Evolutionary conservation across 1,140 invertebrate genomes (phyloP).

Genomic region (Paramacrobiotus metropolitanus): DNA sequence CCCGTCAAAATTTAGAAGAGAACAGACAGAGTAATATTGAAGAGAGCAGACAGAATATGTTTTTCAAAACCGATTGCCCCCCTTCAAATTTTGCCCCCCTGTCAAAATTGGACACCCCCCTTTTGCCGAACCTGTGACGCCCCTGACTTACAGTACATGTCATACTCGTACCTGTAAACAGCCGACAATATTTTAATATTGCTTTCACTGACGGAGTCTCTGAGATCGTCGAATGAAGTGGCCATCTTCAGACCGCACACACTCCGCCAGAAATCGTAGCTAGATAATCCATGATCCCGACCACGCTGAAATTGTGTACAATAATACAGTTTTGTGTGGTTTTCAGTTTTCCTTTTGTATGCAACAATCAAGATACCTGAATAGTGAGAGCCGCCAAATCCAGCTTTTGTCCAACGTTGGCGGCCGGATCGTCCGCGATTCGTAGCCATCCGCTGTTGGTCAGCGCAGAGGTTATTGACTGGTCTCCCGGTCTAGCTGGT

Average conservation of each 20-base stretch:
- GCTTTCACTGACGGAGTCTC: constrained; percentile 26
- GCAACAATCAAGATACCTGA: too few species aligned
- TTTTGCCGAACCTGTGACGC: too few species aligned
- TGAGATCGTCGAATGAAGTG: constrained; percentile 41
- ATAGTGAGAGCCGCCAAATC: constrained; percentile 66
- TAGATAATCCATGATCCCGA: constrained; percentile 58
- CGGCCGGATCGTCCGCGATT: too few species aligned
- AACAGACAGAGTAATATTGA: too few species aligned
- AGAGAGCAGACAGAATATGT: too few species aligned
- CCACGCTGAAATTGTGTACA: constrained; percentile 37
- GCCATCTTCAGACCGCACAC: constrained; percentile 44
- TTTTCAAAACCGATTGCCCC: too few species aligned
- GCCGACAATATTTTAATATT: constrained; percentile 32
- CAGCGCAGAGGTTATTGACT: constrained; percentile 9
- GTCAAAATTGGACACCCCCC: too few species aligned
- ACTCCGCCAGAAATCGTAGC: constrained; percentile 50
- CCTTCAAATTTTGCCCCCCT: too few species aligned
- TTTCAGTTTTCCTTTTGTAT: background rate
- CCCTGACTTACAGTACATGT: too few species aligned
- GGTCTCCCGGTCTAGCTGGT: background rate
- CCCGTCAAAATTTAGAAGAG: too few species aligned
- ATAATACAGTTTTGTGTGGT: background rate
- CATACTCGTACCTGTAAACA: constrained; percentile 41
- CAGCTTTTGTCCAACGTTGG: constrained; percentile 28
- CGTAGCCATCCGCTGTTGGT: background rate